Evolutionary conservation across 92 coral and sea anemone genomes (phyloP).

Genomic region (Parazoanthus darwini): DNA sequence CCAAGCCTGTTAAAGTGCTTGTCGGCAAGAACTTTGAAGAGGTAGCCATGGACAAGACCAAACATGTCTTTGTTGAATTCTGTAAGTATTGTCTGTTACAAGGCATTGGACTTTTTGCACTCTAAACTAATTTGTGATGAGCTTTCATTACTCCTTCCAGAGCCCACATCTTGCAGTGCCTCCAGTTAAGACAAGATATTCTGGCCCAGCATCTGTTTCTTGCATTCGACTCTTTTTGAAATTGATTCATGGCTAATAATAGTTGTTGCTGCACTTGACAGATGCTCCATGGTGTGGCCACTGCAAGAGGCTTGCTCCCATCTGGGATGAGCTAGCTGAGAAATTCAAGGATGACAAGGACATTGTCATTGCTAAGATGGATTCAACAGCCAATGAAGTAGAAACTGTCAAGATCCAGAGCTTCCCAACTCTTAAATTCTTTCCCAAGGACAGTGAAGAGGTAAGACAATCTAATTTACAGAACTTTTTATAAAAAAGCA

Average conservation of each 20-base stretch:
- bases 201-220: too few species aligned
- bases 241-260: too few species aligned
- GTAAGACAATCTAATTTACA: conserved; percentile 6
- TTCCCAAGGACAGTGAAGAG: conserved; percentile 98
- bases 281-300: conserved; percentile 99
- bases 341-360: conserved; percentile 88
- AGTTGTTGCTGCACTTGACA: neutral
- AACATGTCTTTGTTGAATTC: conserved; percentile 96
- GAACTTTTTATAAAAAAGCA: neutral
- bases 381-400: conserved; percentile 96
- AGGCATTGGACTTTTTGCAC: too few species aligned
- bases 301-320: conserved; percentile 94
- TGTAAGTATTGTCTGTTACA: conserved; percentile 63
- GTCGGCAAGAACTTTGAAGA: conserved; percentile 99
- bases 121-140: too few species aligned
- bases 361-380: conserved; percentile 97
- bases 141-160: too few species aligned
- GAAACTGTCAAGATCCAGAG: conserved; percentile 95
- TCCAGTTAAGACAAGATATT: too few species aligned
- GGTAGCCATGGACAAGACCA: conserved; percentile 87
- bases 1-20: conserved; percentile 96
- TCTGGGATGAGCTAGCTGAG: conserved; percentile 98
- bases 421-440: conserved; percentile 96
- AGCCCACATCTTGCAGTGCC: too few species aligned
- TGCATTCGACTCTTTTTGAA: too few species aligned